Percentiles rank a stretch among this genome's conserved stretches.
These are phyloP conservation scores for Datnioides undecimradiatus DNA, from an alignment of 2,113 vertebrate species.

Conservation along the genomic window DNA sequence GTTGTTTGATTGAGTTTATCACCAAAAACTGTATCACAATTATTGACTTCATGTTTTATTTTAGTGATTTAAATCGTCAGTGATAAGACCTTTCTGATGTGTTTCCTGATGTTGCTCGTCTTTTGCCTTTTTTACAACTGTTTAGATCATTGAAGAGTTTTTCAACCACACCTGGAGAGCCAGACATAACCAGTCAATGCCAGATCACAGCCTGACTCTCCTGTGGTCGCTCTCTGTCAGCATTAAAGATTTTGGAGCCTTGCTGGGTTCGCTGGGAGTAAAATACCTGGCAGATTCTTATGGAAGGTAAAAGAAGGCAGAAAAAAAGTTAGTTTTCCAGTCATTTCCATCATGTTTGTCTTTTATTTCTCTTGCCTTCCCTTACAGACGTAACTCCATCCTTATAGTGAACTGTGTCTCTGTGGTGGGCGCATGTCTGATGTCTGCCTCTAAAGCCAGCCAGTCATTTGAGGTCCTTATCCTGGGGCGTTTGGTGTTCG, in stretches of 20 bases:
- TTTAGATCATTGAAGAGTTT: constrained; percentile 85
- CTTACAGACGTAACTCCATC: constrained; percentile 83
- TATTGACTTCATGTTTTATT: not conserved
- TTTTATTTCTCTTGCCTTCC: not conserved
- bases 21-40: not conserved
- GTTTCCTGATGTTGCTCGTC: not conserved
- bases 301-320: constrained; percentile 75
- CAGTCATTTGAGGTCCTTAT: constrained; percentile 84
- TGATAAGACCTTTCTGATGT: not conserved
- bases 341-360: not conserved
- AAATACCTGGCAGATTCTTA: constrained; percentile 82
- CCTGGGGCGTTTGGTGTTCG: constrained; percentile 83
- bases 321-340: no score
- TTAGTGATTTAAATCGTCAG: not conserved
- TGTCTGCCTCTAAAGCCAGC: constrained; percentile 80
- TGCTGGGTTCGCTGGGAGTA: constrained; percentile 84
- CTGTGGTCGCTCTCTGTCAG: constrained; percentile 88
- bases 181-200: constrained; percentile 81
- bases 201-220: constrained; percentile 82
- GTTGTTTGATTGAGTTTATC: no score
- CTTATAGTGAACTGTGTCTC: constrained; percentile 84
- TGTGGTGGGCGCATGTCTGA: constrained; percentile 78
- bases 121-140: not conserved
- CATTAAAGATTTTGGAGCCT: constrained; percentile 86
- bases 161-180: constrained; percentile 85